Percentiles rank a stretch among this genome's conserved stretches.
Conservation (phyloP, 2,113 vertebrate genomes). For the Chionodraco myersi region DNA sequence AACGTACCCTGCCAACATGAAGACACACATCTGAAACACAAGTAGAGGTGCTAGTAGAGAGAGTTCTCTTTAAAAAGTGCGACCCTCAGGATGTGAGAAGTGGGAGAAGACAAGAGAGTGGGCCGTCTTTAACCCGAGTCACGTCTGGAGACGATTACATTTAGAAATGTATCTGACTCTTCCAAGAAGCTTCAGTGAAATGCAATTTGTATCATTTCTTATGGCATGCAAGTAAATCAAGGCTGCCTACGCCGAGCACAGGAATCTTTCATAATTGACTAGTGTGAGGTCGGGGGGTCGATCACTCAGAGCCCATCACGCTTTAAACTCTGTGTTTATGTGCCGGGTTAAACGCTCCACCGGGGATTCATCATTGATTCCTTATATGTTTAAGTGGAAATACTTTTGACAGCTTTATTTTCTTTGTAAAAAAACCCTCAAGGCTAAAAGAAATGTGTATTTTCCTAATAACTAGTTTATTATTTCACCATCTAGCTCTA, state of each 20-base stretch:
- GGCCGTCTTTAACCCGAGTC: slow-evolving; percentile 2
- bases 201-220: slow-evolving; percentile 43
- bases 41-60: neutral
- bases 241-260: slow-evolving; percentile 25
- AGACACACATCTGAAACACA: slow-evolving; percentile 14
- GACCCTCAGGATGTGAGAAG: neutral
- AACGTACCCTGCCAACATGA: neutral
- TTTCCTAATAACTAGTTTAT: no score
- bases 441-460: neutral
- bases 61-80: neutral
- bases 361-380: slow-evolving; percentile 7
- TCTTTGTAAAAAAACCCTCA: neutral
- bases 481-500: no score
- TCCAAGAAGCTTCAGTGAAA: slow-evolving; percentile 54
- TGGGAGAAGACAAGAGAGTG: slow-evolving; percentile 2
- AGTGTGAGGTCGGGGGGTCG: slow-evolving; percentile 7
- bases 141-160: slow-evolving; percentile 60
- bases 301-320: neutral
- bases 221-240: slow-evolving; percentile 57
- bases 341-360: neutral
- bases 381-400: neutral
- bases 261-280: neutral
- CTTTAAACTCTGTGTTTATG: slow-evolving; percentile 31
- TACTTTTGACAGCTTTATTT: neutral
- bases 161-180: slow-evolving; percentile 51